Percentiles rank a stretch among this genome's conserved stretches.
phyloP scores from a whole-genome alignment of 2,797 vertebrate species.

The Acipenser transmontanus region DNA sequence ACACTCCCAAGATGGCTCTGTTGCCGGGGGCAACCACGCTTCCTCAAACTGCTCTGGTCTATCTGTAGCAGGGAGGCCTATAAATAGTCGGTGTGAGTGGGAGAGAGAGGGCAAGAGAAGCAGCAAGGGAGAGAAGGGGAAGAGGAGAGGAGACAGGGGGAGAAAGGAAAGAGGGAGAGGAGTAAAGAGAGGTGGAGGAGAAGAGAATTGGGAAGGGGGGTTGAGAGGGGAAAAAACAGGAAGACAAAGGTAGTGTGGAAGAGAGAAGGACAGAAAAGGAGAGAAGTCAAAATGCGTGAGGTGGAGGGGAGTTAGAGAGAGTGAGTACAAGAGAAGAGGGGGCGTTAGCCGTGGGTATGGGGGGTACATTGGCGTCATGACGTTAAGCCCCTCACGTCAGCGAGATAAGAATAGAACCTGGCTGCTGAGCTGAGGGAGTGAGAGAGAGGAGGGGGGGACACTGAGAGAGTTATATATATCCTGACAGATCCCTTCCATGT shows the following conservation, averaged over 20 bases:
- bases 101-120: constrained; percentile 48
- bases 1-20: constrained; percentile 49
- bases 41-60: constrained; percentile 48
- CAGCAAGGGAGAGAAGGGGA: constrained; percentile 13
- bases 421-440: constrained; percentile 44
- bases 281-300: too few relatives aligned
- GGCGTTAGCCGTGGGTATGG: constrained; percentile 54
- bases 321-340: too few relatives aligned
- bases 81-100: constrained; percentile 56
- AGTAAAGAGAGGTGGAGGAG: not conserved
- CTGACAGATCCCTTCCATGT: not conserved
- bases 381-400: constrained; percentile 68
- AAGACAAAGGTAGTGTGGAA: constrained; percentile 29
- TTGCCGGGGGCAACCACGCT: constrained; percentile 65
- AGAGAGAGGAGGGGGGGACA: constrained; percentile 22
- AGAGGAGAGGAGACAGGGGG: not conserved
- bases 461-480: constrained; percentile 27
- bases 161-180: not conserved
- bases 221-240: too few relatives aligned
- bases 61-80: constrained; percentile 51
- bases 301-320: too few relatives aligned
- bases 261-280: not conserved
- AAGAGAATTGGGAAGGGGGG: not conserved
- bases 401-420: constrained; percentile 70
- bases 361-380: constrained; percentile 59